Evolutionary conservation across 2,797 vertebrate genomes (phyloP).

Genomic region (Myotis findleyi): DNA sequence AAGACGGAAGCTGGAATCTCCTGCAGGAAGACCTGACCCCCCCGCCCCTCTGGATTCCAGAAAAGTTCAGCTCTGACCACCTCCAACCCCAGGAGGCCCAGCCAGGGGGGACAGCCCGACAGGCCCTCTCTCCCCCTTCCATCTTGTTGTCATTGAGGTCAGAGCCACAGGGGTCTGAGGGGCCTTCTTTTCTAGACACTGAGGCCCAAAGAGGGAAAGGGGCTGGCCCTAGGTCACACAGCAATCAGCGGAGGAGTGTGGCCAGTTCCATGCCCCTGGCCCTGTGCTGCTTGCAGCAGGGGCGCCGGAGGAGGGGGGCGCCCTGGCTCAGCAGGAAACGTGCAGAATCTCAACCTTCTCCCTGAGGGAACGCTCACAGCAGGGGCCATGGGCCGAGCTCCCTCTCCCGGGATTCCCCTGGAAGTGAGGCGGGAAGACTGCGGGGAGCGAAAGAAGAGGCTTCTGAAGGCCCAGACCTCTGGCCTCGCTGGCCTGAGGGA

Average conservation of each 20-base stretch:
- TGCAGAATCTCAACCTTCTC: background rate
- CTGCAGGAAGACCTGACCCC: background rate
- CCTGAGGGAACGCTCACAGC: background rate
- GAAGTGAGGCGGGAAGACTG: background rate
- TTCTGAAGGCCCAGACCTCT: background rate
- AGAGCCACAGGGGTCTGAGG: background rate
- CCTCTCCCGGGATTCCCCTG: background rate
- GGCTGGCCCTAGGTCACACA: background rate
- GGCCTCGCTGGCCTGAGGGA: background rate
- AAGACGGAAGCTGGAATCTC: background rate
- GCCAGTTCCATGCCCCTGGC: background rate
- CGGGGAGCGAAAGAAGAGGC: background rate
- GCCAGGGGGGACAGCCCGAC: background rate
- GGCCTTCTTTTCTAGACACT: background rate
- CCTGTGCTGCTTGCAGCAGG: accelerated
- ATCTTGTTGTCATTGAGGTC: background rate
- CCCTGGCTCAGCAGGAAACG: accelerated
- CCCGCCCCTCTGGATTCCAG: background rate
- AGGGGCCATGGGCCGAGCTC: background rate
- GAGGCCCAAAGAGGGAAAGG: constrained; percentile 26
- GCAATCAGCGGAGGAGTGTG: background rate
- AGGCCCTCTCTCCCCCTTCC: background rate
- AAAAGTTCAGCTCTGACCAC: background rate
- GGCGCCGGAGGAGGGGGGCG: too few species aligned
- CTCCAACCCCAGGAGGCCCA: background rate